Evolutionary conservation across 2,797 vertebrate species (phyloP), one percentile per base, ranked within the genome.

Genomic region (Hoplostethus atlanticus): DNA sequence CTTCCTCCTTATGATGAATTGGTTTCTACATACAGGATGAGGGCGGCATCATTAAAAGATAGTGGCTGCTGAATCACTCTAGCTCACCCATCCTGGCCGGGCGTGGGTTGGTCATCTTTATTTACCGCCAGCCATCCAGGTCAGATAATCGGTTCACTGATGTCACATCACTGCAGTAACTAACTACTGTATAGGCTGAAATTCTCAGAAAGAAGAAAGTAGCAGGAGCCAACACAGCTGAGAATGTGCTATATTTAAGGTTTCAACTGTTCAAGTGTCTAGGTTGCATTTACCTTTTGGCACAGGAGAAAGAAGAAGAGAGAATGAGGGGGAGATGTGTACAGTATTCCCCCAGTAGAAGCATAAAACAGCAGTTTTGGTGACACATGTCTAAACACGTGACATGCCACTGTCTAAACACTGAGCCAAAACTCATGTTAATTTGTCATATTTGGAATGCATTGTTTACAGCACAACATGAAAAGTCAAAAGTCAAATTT

Each of bases 1-100:
- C 84, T 87, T 92, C 79, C 85, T 71, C 57, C 65, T 85, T 73
- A 67, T 68, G 72, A 52, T 64, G 68, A 83, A 77, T 84, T 64
- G 52, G 62, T 79, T 81, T 77, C 64, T 60, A 75, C 66, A 47
- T 6, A 42, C 60, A 79, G 57, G 61, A 5, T 4, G 40, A 21
- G 21, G 57, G 58, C 15, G 25, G 30, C 11, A 55, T 73, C 42
- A 56, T 79, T 70, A 76, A 71, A 42, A 53, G 31, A 38, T 48
- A 44, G 57, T 72, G 15, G 3, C 15, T 55, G 48, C 40, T 71
- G 68, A 74, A 56, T 64, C 28, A 6, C 16, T 60, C 31, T 0
- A 48, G 60, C 46, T 82, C 31, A 1, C 66, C 68, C 25, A 48
- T 47, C 9, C 11, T 67, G 44, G 62, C 56, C 51, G 31, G 38